Evolutionary conservation across 2,113 vertebrate genomes (phyloP).

Genomic region (Struthio camelus): DNA sequence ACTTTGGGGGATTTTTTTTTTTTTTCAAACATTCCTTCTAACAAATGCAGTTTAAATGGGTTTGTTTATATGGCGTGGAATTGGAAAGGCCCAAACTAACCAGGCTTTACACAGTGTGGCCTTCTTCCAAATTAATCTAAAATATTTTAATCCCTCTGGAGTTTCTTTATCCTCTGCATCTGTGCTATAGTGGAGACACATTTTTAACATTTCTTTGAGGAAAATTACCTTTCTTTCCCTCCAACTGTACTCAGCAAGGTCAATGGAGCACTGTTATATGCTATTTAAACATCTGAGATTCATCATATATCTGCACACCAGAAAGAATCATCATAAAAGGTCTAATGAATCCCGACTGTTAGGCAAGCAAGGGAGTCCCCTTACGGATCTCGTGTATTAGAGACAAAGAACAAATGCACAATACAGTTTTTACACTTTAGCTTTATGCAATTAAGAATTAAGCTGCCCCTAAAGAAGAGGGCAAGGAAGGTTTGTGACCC

Average conservation of each 20-base stretch:
- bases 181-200: slow-evolving; percentile 59
- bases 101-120: slow-evolving; percentile 55
- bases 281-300: slow-evolving; percentile 73
- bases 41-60: slow-evolving; percentile 56
- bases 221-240: slow-evolving; percentile 65
- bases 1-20: slow-evolving; percentile 33
- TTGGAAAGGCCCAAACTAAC: slow-evolving; percentile 53
- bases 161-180: slow-evolving; percentile 71
- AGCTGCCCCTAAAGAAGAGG: neutral
- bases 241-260: slow-evolving; percentile 60
- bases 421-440: slow-evolving; percentile 8
- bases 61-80: slow-evolving; percentile 57
- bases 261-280: slow-evolving; percentile 55
- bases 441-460: neutral
- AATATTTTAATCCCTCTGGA: slow-evolving; percentile 70
- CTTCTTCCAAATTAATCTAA: slow-evolving; percentile 68
- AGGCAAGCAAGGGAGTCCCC: slow-evolving; percentile 47
- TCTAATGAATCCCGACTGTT: slow-evolving; percentile 62
- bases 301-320: slow-evolving; percentile 63
- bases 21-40: slow-evolving; percentile 28
- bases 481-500: neutral
- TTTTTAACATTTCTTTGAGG: slow-evolving; percentile 71
- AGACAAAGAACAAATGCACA: slow-evolving; percentile 22
- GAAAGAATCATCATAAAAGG: slow-evolving; percentile 70
- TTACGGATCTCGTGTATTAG: neutral